Base-by-base conservation (phyloP, 2,888 invertebrate genomes). In the Pocota personata region DNA sequence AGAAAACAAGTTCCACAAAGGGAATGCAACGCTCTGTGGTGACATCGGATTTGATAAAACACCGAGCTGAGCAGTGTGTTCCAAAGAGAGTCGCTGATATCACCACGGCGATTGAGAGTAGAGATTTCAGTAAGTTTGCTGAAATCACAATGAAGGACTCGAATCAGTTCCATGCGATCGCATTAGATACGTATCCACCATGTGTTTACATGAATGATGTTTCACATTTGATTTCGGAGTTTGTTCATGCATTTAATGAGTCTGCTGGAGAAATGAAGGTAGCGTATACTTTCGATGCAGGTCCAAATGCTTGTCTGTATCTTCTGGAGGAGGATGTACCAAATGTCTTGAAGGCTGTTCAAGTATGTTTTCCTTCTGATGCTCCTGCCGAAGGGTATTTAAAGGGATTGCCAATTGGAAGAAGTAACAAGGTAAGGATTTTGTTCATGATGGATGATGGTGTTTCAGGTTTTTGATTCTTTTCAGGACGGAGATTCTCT, bases 241-340 rank as follows among this genome's bases (percentile, higher is more conserved):
- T 98, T 78, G 94, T 99, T 64, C 98, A 99, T 92, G 93, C 93
- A 19, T 98, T 96, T 90, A 99, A 99, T 92, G 93, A 94, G 50
- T 91, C 93, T 27, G 93, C 93, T 89, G 95, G 95, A n/a, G 91
- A 93, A 83, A 92, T 93, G 16, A 96, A 95, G 93, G 96, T 97
- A 6, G 98, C 98, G 0, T 99, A 99, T 91, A 99, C 99, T 14
- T 99, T 98, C 93, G 99, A 99, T 94, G 99, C 99, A 71, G 99
- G 99, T 4, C 97, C 99, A 60, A 99, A 99, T 93, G 98, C 98
- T 3, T 98, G 98, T 91, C 92, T 99, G 0, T 98, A 97, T 92
- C 92, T 98, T 14, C 92, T 97, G 60, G 95, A 97, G 88, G 93
- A 96, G 84, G 94, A 97, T 91, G 95, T 98, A 0, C 93, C 95